Evolutionary conservation across 2,113 vertebrate genomes (phyloP).

Genomic region (Tachysurus vachellii): DNA sequence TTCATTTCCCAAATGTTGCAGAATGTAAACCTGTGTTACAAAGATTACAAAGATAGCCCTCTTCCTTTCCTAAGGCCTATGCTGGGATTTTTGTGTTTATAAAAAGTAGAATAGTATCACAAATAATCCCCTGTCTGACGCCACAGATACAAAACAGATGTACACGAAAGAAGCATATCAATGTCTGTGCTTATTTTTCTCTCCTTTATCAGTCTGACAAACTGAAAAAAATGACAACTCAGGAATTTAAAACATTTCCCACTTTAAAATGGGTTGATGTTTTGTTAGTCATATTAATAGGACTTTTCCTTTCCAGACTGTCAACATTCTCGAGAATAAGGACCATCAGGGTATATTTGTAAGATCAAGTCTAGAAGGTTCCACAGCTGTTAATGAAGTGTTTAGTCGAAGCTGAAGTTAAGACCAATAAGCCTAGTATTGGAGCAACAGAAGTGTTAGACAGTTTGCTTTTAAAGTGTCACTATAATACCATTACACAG

Average conservation of each 20-base stretch:
- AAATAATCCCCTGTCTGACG: slow-evolving; percentile 43
- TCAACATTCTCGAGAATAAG: not conserved
- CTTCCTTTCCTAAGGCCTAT: slow-evolving; percentile 26
- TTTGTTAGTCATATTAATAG: slow-evolving; percentile 2
- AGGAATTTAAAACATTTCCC: slow-evolving; percentile 6
- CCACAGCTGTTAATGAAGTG: not conserved
- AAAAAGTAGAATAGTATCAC: slow-evolving; percentile 34
- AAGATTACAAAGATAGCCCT: slow-evolving; percentile 30
- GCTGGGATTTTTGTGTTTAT: slow-evolving; percentile 36
- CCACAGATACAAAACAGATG: slow-evolving; percentile 43
- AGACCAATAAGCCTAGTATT: slow-evolving; percentile 7
- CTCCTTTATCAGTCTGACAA: not conserved
- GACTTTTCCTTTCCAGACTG: not conserved
- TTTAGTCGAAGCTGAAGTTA: slow-evolving; percentile 18
- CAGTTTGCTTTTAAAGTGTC: not conserved
- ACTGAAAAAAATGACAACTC: not conserved
- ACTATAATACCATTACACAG: not conserved
- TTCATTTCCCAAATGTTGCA: slow-evolving; percentile 3
- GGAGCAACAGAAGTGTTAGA: not conserved
- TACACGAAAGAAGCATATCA: slow-evolving; percentile 27
- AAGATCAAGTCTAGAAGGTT: not conserved
- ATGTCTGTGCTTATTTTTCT: slow-evolving; percentile 4
- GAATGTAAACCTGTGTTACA: not conserved
- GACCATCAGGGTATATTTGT: not conserved
- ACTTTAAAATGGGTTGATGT: not conserved